Conservation (phyloP, 2,888 invertebrate genomes). For the Drosophila mimica region DNA sequence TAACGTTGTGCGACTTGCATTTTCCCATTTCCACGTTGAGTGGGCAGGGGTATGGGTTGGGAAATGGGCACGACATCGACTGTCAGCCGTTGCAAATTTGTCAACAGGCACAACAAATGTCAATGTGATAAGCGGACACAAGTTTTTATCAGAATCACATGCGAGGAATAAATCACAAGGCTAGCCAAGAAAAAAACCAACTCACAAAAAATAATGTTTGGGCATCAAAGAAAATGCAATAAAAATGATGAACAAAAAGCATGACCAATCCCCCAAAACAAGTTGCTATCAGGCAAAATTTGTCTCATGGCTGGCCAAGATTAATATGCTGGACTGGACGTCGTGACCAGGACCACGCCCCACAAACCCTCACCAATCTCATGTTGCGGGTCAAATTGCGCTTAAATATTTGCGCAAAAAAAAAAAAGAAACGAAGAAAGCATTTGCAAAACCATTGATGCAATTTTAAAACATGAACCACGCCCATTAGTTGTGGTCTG, state of each 20-base stretch:
- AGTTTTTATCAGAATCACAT: slow-evolving; percentile 67
- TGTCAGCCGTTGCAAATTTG: slow-evolving; percentile 68
- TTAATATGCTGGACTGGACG: slow-evolving; percentile 66
- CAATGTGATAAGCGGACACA: slow-evolving; percentile 71
- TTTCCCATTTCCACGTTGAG: slow-evolving; percentile 54
- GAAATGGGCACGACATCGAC: slow-evolving; percentile 17
- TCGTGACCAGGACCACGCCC: background rate
- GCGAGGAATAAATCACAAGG: slow-evolving; percentile 66
- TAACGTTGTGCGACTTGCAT: slow-evolving; percentile 33
- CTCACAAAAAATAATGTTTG: slow-evolving; percentile 6
- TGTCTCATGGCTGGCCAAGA: slow-evolving; percentile 55
- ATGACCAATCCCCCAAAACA: slow-evolving; percentile 41
- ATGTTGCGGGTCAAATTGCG: slow-evolving; percentile 47
- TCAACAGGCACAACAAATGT: slow-evolving; percentile 70
- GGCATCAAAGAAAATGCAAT: slow-evolving; percentile 58
- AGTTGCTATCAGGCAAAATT: slow-evolving; percentile 53
- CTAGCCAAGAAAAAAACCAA: slow-evolving; percentile 8
- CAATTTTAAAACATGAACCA: slow-evolving; percentile 64
- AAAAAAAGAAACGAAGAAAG: slow-evolving; percentile 29
- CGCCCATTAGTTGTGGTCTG: slow-evolving; percentile 22
- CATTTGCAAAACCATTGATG: slow-evolving; percentile 68
- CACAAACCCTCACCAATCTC: background rate
- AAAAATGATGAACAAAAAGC: slow-evolving; percentile 59
- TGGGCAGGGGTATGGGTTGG: slow-evolving; percentile 7
- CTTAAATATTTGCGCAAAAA: slow-evolving; percentile 58